Base-by-base conservation (phyloP, 2,113 vertebrate species). In the Zapus hudsonius region DNA sequence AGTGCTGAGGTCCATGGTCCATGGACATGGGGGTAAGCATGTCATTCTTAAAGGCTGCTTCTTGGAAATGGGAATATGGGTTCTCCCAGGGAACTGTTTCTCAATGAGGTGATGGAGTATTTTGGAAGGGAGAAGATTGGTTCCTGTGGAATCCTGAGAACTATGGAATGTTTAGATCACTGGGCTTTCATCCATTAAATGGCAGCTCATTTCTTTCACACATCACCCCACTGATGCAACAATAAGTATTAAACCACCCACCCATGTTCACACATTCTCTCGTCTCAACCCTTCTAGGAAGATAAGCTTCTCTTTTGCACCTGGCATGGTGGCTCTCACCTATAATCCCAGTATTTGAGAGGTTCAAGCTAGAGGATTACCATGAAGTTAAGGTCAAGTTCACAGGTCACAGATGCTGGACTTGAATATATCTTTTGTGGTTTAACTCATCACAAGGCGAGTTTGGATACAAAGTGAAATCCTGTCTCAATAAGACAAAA, bases 51-150 rank as follows among this genome's bases (percentile, higher is more conserved):
- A 66, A 44, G 31, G 9, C 40, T 74, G 19, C 17, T 33, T 31
- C 7, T 11, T 0, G 1, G n/a, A 87, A 75, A 5, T 27, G 7
- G 2, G 1, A 57, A 8, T 23, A 5, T 8, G 3, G 17, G 47
- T 7, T 16, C 1, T 17, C 74, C 64, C 16, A 22, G 17, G n/a
- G 6, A 33, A 52, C 19, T 23, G 3, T 40, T 78, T 78, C 38
- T 80, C 57, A 64, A 36, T 25, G 19, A 22, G n/a, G 47, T 55
- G 3, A 40, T 67, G 13, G 44, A 17, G 8, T 38, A 64, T 38
- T 75, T 91, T 15, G 52, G 55, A 61, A 78, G 40, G 33, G 16
- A 40, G 7, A n/a, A 1, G 27, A 4, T 17, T 79, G 82, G n/a
- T 61, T 72, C 63, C 17, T 59, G 13, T 55, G n/a, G 67, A 19